Conservation (phyloP, 2,113 vertebrate species). For the Nipponia nippon region DNA sequence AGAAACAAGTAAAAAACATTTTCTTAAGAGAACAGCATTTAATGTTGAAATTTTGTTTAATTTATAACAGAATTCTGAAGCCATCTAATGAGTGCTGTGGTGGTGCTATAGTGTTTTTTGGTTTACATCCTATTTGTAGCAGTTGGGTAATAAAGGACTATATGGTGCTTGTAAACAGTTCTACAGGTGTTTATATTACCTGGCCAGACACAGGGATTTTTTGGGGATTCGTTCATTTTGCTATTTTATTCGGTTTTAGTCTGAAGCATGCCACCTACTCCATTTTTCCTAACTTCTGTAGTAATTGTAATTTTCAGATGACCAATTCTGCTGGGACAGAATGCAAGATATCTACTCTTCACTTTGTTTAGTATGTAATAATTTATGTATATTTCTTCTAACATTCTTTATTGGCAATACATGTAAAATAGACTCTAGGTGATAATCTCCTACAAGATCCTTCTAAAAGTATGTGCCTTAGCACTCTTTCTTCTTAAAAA, state of each 20-base stretch:
- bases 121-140: neutral
- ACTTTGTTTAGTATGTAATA: neutral
- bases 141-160: neutral
- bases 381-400: neutral
- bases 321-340: neutral
- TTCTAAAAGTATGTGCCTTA: neutral
- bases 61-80: neutral
- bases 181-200: neutral
- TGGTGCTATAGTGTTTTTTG: neutral
- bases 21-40: neutral
- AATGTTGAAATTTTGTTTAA: neutral
- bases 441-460: neutral
- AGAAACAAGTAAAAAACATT: neutral
- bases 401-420: neutral
- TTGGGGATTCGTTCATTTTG: neutral
- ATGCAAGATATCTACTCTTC: neutral
- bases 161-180: neutral
- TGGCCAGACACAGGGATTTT: neutral
- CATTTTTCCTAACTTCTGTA: neutral
- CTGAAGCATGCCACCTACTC: neutral
- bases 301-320: neutral
- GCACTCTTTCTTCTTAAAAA: neutral
- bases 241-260: neutral
- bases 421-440: neutral
- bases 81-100: neutral